phyloP scores from a whole-genome alignment of 2,888 invertebrate genomes.

The Disparrhopalites patrizii region DNA sequence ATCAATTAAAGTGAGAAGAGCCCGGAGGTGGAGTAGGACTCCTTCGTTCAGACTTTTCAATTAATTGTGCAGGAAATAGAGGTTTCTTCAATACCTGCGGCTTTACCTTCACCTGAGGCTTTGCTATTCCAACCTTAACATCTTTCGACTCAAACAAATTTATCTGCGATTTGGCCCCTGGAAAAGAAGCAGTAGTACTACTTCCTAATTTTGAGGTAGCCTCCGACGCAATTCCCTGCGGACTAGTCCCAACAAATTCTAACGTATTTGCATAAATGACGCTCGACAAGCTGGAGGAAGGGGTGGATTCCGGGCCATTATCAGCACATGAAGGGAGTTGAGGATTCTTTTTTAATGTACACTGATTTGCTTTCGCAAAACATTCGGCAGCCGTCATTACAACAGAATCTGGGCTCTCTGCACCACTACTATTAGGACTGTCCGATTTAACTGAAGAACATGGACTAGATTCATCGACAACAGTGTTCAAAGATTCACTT shows the following conservation, averaged over 20 bases:
- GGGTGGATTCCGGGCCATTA: conserved; percentile 19
- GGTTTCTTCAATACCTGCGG: conserved; percentile 74
- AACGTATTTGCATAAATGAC: conserved; percentile 19
- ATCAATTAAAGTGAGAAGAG: background rate
- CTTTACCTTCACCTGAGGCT: conserved; percentile 73
- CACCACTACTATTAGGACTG: conserved; percentile 49
- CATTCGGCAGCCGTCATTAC: conserved; percentile 70
- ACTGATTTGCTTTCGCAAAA: conserved; percentile 74
- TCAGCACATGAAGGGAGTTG: conserved; percentile 52
- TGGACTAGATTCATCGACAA: conserved; percentile 2
- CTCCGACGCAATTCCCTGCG: background rate
- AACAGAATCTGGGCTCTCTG: conserved; percentile 56
- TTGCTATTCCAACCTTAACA: conserved; percentile 49
- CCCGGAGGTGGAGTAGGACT: conserved; percentile 15
- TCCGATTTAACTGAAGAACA: conserved; percentile 14
- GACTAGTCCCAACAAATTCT: conserved; percentile 19
- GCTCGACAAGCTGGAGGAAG: conserved; percentile 23
- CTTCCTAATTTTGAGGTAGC: background rate
- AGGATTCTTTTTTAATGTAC: conserved; percentile 69
- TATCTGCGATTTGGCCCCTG: conserved; percentile 19
- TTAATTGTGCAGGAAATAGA: conserved; percentile 53
- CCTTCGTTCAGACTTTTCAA: conserved; percentile 11
- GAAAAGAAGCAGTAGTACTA: conserved; percentile 16
- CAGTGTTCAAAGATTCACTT: background rate
- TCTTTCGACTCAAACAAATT: conserved; percentile 28